phyloP scores from a whole-genome alignment of 2,797 vertebrate genomes.

The Heliangelus exortis region DNA sequence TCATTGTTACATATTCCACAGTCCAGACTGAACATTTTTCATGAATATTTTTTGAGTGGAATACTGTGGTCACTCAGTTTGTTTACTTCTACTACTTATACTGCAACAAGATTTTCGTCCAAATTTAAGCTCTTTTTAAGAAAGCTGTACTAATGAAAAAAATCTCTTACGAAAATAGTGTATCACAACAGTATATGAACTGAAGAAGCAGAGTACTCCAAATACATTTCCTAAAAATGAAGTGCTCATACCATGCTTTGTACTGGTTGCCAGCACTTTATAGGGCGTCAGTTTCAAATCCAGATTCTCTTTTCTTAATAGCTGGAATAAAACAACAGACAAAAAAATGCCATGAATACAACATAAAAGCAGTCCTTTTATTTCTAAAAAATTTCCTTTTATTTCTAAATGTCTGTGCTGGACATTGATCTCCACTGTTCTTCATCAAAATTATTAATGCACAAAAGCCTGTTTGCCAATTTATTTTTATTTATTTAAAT shows the following conservation, averaged over 20 bases:
- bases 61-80: neutral
- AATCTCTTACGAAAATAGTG: neutral
- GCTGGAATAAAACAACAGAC: constrained; percentile 70
- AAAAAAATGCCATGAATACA: neutral
- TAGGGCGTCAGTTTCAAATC: constrained; percentile 97
- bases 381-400: neutral
- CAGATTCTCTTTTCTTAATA: constrained; percentile 95
- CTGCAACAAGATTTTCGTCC: neutral
- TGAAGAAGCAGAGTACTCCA: neutral
- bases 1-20: neutral
- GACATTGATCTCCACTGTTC: neutral
- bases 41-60: neutral
- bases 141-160: neutral
- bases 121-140: neutral
- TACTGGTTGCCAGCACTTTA: constrained; percentile 97
- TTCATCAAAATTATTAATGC: neutral
- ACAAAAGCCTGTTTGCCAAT: neutral
- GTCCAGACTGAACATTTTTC: neutral
- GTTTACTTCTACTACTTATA: neutral
- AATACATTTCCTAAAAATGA: neutral
- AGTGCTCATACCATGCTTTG: constrained; percentile 88
- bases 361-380: neutral
- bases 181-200: neutral
- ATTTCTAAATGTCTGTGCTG: neutral
- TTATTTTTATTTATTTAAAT: neutral